A percentile compares a stretch with the other conserved stretches of the same genome.
These are phyloP conservation scores for Chrysina gloriosa DNA, from an alignment of 2,888 invertebrate genomes.

Conservation along the genomic window DNA sequence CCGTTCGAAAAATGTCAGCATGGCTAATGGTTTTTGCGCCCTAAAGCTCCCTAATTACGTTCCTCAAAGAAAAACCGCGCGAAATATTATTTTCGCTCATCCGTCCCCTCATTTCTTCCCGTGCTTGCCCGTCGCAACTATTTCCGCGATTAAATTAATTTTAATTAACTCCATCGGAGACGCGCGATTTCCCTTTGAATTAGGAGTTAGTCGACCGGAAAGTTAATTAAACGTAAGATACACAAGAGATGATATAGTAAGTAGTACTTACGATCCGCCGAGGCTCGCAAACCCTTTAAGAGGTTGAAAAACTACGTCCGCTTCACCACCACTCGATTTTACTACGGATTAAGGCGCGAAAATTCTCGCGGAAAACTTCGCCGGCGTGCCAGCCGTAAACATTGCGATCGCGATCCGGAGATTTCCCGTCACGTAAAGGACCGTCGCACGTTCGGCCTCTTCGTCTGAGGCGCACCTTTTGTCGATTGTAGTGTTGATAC, in stretches of 20 bases:
- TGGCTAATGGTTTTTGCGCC: background rate
- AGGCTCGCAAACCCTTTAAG: conserved; percentile 7
- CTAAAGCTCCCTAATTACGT: too few relatives aligned
- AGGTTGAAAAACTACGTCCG: too few relatives aligned
- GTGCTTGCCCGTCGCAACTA: background rate
- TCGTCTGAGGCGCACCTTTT: conserved; percentile 41
- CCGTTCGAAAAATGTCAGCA: too few relatives aligned
- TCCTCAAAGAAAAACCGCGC: too few relatives aligned
- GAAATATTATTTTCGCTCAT: background rate
- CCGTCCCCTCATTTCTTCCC: background rate
- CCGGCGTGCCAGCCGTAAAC: too few relatives aligned
- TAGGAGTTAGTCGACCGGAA: background rate
- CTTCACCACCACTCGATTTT: too few relatives aligned
- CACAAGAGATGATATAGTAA: too few relatives aligned
- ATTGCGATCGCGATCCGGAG: too few relatives aligned
- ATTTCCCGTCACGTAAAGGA: background rate
- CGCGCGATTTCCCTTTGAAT: background rate
- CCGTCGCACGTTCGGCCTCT: background rate
- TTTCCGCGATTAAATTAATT: background rate
- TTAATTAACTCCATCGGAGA: conserved; percentile 3
- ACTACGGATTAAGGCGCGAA: too few relatives aligned
- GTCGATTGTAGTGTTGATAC: conserved; percentile 44
- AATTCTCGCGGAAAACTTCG: too few relatives aligned
- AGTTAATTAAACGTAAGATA: conserved; percentile 15
- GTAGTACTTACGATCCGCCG: conserved; percentile 16